Base-by-base conservation (phyloP, 35 echinoderm and acorn worm species). In the Ophioderma brevispina region DNA sequence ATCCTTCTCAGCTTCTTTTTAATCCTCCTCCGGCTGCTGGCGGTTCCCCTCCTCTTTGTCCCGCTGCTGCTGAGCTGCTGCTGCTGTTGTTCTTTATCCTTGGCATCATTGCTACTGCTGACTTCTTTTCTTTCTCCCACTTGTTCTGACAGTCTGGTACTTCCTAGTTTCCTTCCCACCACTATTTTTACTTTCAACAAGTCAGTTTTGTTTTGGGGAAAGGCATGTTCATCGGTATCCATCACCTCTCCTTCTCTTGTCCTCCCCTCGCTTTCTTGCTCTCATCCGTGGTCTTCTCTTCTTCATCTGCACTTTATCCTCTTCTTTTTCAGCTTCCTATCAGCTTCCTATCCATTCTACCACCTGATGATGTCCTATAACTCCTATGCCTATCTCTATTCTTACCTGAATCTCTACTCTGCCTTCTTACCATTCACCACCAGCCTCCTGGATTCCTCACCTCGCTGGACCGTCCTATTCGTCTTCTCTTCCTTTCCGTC, bases 251-350 rank as follows among this genome's bases (percentile, higher is more conserved):
- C 56, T 30, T 91, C 82, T 43, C 80, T 80, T 77, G 42, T 86
- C 4, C 55, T 40, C 38, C 78, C 76, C 39, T 77, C 85, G 64
- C 63, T 75, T 36, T 46, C 59, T 90, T 36, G 19, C 55, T 38
- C 33, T 85, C 81, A 25, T 82, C 92, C 30, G 55, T 37, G 78
- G 78, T 43, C 41, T 94, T 76, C 81, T 83, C 81, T 33, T 78
- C 37, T 2, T 38, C 87, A n/a, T n/a, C n/a, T n/a, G n/a, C 77
- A 39, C 77, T 43, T 79, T 35, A 35, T 31, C 43, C 13, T 70
- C 59, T 30, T 43, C 63, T 78, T 21, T 80, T 70, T 46, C 55
- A 36, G 33, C 55, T 75, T 70, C n/a, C n/a, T n/a, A n/a, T n/a
- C n/a, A n/a, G 59, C 4, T 70, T 30, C 2, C n/a, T n/a, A n/a